phyloP scores from a whole-genome alignment of 2,797 vertebrate species.

The Melanotaenia pygmaea region DNA sequence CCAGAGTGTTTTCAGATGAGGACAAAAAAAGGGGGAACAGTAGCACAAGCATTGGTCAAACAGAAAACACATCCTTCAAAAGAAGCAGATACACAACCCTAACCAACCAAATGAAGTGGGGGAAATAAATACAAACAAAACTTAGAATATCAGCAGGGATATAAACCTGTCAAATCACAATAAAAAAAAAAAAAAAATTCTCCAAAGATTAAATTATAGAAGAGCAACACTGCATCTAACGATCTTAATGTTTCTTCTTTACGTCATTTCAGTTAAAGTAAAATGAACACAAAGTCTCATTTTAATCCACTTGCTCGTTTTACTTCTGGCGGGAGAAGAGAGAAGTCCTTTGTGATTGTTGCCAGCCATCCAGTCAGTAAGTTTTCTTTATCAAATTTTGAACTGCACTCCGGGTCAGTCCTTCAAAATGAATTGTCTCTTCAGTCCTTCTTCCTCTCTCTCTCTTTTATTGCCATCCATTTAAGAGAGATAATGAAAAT shows the following conservation, averaged over 20 bases:
- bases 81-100: conserved; percentile 47
- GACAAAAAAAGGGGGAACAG: not conserved
- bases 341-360: conserved; percentile 57
- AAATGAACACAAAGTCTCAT: conserved; percentile 52
- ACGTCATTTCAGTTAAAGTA: conserved; percentile 59
- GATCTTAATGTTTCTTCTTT: conserved; percentile 55
- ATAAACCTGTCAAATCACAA: conserved; percentile 63
- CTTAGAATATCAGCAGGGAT: conserved; percentile 61
- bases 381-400: conserved; percentile 40
- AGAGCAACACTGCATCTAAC: conserved; percentile 63
- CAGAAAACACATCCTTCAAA: conserved; percentile 12
- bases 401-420: conserved; percentile 48
- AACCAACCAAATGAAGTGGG: conserved; percentile 36
- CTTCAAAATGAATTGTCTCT: conserved; percentile 42
- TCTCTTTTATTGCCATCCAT: conserved; percentile 61
- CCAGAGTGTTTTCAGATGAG: conserved; percentile 27
- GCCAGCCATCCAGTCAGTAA: conserved; percentile 43
- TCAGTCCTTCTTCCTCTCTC: conserved; percentile 46
- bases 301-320: conserved; percentile 62
- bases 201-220: conserved; percentile 50
- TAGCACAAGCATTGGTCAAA: conserved; percentile 10
- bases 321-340: conserved; percentile 49
- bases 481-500: conserved; percentile 48
- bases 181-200: conserved; percentile 51
- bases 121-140: conserved; percentile 79